Base-by-base conservation (phyloP, 2,797 vertebrate genomes). In the Rhabdomys pumilio region DNA sequence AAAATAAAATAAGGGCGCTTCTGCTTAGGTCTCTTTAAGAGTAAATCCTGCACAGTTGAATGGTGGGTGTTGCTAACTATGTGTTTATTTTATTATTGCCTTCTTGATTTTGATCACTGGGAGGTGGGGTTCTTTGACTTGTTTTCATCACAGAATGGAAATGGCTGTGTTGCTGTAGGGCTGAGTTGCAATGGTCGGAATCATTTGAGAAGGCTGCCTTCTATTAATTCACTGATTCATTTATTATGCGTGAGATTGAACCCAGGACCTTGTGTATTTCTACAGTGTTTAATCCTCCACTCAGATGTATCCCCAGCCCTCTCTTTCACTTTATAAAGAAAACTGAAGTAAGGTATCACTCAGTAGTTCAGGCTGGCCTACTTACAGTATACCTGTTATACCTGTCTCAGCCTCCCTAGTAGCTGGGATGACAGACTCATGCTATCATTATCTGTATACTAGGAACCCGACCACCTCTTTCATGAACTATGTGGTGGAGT, bases 1-100 rank as follows among this genome's bases (percentile, higher is more conserved):
- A 91, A 94, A 95, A 94, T 91, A 95, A 97, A 97, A 93, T 80
- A 77, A 93, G 83, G 57, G 69, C 4, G 1, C 59, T 34, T 67
- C 10, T 8, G 63, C 69, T 95, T 63, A 24, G 59, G 50, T 69
- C 10, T 93, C 94, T 95, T 0, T 0, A 11, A 31, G 89, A 93
- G 67, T 95, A 95, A 96, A 91, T 88, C 92, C 59, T 2, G 55
- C 20, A 26, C 83, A 72, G 29, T 69, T 95, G 77, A 90, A 87
- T 63, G 15, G 55, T 83, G 29, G 15, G 41, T 69, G 24, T 55
- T 24, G 61, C 61, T 41, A 29, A 63, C 65, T 20, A 57, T n/a
- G 26, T n/a, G 57, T 57, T 89, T 81, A 20, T 72, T 87, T 76
- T 76, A 65, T 80, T 34, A 31, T 24, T 91, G 41, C 73, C 47